phyloP scores from a whole-genome alignment of 2,888 invertebrate genomes.

The Scaptomyza cyrtandrae region DNA sequence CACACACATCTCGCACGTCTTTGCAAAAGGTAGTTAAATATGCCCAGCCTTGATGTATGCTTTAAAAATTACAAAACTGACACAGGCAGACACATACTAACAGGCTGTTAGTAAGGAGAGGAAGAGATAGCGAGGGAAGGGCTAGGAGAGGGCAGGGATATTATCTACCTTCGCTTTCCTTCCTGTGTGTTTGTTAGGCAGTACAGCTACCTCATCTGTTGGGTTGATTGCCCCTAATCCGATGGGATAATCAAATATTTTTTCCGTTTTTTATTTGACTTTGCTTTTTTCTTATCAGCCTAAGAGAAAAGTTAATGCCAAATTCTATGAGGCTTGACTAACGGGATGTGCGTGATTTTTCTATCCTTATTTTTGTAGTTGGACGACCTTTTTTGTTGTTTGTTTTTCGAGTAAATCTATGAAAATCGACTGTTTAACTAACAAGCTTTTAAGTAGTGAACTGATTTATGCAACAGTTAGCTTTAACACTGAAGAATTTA shows the following conservation, averaged over 20 bases:
- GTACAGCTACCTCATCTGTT: conserved; percentile 37
- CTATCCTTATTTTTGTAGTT: conserved; percentile 1
- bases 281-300: conserved; percentile 10
- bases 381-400: conserved; percentile 5
- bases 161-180: not conserved
- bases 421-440: not conserved
- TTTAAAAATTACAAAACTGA: conserved; percentile 49
- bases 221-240: conserved; percentile 51
- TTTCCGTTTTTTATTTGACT: conserved; percentile 18
- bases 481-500: too few species aligned
- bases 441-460: not conserved
- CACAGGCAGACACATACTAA: not conserved
- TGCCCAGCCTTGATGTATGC: conserved; percentile 41
- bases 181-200: not conserved
- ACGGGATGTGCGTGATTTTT: conserved; percentile 45
- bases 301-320: conserved; percentile 39
- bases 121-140: too few species aligned
- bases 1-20: conserved; percentile 1
- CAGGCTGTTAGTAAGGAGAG: not conserved
- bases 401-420: too few species aligned
- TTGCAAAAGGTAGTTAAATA: conserved; percentile 19
- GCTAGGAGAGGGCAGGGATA: not conserved
- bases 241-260: conserved; percentile 62
- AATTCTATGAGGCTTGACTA: conserved; percentile 55
- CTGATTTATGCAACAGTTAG: too few species aligned